Percentiles rank a stretch among this genome's conserved stretches.
These are phyloP conservation scores for Intellagama lesueurii DNA, from an alignment of 2,797 vertebrate genomes.

Conservation along the genomic window DNA sequence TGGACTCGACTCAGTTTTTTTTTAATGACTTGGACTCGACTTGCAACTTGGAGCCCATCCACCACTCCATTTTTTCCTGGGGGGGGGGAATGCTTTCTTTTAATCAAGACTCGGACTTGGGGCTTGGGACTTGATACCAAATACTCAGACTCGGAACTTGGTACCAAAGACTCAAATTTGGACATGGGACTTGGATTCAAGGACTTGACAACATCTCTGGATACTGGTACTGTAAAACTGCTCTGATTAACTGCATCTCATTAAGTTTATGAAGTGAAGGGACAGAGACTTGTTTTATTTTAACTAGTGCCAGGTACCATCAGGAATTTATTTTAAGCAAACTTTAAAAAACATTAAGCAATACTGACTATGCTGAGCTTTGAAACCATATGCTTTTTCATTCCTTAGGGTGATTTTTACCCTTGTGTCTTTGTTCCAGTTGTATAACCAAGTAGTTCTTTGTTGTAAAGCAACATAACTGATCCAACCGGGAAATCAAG, in stretches of 20 bases:
- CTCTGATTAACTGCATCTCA: neutral
- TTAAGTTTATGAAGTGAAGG: neutral
- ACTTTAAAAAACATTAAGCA: neutral
- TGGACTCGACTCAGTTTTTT: too few species aligned
- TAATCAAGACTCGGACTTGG: too few species aligned
- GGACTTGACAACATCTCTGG: neutral
- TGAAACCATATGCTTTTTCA: constrained; percentile 8
- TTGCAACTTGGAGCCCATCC: too few species aligned
- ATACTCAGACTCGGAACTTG: too few species aligned
- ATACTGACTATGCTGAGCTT: neutral
- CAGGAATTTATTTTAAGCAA: neutral
- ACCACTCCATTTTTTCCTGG: too few species aligned
- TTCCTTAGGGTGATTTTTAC: neutral
- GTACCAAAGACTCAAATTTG: too few species aligned
- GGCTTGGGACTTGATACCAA: too few species aligned
- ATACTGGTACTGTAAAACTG: neutral
- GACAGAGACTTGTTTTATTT: neutral
- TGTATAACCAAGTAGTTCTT: constrained; percentile 2
- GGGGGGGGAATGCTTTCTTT: too few species aligned
- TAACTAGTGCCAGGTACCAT: neutral
- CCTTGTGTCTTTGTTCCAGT: neutral
- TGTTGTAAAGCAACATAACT: neutral
- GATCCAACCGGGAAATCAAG: constrained; percentile 3
- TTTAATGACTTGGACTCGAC: too few species aligned
- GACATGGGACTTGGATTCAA: too few species aligned